These are phyloP conservation scores for Centropus bengalensis DNA, from an alignment of 2,113 vertebrate genomes.

Conservation along the genomic window DNA sequence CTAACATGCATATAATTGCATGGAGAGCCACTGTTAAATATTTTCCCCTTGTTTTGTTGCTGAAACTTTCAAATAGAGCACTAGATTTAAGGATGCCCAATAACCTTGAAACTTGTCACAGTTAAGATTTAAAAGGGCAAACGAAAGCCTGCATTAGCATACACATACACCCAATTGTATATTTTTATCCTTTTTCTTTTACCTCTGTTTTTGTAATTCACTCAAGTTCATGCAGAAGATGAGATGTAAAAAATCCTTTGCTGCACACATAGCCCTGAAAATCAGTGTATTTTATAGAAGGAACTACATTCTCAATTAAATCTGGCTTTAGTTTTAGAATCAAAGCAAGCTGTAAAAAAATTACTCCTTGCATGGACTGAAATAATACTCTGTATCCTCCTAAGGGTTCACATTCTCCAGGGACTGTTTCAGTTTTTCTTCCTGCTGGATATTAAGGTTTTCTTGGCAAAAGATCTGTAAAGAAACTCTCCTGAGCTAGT, in stretches of 20 bases:
- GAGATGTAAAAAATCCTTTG: not conserved
- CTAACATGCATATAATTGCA: not conserved
- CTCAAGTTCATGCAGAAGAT: not conserved
- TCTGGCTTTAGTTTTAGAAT: not conserved
- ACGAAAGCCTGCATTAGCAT: not conserved
- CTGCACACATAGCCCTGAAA: not conserved
- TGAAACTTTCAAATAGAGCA: not conserved
- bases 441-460: not conserved
- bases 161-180: not conserved
- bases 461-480: not conserved
- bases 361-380: not conserved
- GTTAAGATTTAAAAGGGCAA: not conserved
- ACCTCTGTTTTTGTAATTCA: not conserved
- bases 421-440: not conserved
- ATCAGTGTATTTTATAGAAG: not conserved
- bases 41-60: not conserved
- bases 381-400: not conserved
- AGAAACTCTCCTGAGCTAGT: not conserved
- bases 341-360: not conserved
- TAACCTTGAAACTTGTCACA: not conserved
- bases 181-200: not conserved
- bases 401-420: not conserved
- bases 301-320: not conserved
- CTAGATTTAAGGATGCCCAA: not conserved
- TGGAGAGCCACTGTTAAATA: fast-evolving